These are phyloP conservation scores for Brachyalestes nurse DNA, from an alignment of 2,797 vertebrate genomes.

Conservation along the genomic window DNA sequence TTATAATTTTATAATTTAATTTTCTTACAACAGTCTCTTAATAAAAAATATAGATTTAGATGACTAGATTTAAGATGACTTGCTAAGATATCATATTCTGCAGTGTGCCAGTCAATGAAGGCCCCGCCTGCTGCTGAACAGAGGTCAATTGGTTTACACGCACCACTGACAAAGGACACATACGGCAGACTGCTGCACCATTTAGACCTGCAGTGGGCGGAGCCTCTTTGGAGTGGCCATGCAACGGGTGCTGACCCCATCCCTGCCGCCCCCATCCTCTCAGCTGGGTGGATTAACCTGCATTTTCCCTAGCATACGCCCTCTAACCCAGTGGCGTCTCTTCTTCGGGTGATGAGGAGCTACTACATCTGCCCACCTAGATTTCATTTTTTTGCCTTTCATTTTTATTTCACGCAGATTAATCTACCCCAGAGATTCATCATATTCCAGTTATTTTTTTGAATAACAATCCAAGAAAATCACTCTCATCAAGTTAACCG, in stretches of 20 bases:
- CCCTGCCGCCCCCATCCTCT: slow-evolving; percentile 78
- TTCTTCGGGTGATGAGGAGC: slow-evolving; percentile 50
- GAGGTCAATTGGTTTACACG: neutral
- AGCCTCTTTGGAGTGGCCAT: slow-evolving; percentile 63
- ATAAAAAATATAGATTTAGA: neutral
- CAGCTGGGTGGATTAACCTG: slow-evolving; percentile 82
- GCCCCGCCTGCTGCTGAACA: slow-evolving; percentile 44
- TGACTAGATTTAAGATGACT: neutral
- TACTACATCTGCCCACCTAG: slow-evolving; percentile 44
- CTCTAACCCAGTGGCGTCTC: slow-evolving; percentile 61
- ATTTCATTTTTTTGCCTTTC: slow-evolving; percentile 35
- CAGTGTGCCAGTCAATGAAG: slow-evolving; percentile 49
- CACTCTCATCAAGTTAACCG: slow-evolving; percentile 60
- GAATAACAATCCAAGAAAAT: slow-evolving; percentile 60
- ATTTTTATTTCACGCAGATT: slow-evolving; percentile 68
- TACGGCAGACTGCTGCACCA: slow-evolving; percentile 24
- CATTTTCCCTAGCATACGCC: slow-evolving; percentile 57
- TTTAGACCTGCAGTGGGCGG: slow-evolving; percentile 43
- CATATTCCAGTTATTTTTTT: slow-evolving; percentile 59
- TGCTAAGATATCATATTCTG: neutral
- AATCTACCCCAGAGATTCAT: slow-evolving; percentile 80
- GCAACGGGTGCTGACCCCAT: slow-evolving; percentile 73
- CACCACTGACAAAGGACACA: slow-evolving; percentile 13
- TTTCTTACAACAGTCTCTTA: neutral
- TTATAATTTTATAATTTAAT: neutral